Conservation (phyloP, 1,140 invertebrate genomes). For the Eulimnadia texana region DNA sequence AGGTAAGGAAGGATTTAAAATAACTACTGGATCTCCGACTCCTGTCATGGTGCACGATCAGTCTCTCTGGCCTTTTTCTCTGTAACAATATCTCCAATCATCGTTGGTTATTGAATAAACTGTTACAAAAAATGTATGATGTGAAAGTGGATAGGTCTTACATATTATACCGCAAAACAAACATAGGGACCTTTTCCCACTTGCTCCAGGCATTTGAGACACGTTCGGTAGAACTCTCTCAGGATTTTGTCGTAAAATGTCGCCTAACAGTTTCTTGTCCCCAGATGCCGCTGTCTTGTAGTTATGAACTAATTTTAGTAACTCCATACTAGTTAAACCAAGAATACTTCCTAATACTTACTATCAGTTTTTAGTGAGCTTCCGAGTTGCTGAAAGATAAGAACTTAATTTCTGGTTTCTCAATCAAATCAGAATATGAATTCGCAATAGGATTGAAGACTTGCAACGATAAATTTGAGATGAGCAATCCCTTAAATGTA, state of each 20-base stretch:
- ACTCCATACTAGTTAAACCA: background rate
- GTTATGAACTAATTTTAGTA: background rate
- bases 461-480: background rate
- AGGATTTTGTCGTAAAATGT: background rate
- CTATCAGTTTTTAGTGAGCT: background rate
- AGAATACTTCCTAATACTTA: background rate
- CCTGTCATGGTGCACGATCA: no score
- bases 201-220: background rate
- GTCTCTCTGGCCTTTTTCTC: no score
- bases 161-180: background rate
- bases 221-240: background rate
- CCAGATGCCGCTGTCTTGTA: background rate
- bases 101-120: no score
- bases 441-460: background rate
- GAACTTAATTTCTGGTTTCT: background rate
- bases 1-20: no score
- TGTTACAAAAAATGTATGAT: no score
- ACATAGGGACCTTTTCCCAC: background rate
- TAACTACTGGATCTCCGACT: no score
- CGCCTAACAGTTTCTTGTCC: background rate
- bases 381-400: background rate
- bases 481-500: background rate
- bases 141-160: no score
- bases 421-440: background rate
- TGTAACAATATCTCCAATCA: no score